Evolutionary conservation across 2,797 vertebrate genomes (phyloP).

Genomic region (Tokudaia muenninki): DNA sequence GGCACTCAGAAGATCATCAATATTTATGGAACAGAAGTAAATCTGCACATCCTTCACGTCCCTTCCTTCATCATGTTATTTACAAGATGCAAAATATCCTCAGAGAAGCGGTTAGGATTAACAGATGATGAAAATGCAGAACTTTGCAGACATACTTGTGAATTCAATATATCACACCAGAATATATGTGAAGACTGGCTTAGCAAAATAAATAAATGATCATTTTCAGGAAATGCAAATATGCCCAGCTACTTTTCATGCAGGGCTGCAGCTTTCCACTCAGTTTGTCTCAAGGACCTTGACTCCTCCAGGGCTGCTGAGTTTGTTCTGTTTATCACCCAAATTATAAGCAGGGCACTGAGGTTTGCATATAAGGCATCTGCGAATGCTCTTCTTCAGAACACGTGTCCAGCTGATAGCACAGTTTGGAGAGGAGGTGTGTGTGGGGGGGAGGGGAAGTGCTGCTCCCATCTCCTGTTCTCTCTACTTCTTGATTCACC

Average conservation of each 20-base stretch:
- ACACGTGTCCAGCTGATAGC: neutral
- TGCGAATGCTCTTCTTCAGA: neutral
- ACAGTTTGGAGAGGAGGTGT: neutral
- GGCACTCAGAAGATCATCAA: neutral
- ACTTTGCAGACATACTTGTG: neutral
- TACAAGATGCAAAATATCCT: neutral
- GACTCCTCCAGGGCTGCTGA: neutral
- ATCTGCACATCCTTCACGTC: neutral
- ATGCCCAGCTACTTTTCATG: neutral
- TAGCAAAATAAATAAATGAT: slow-evolving; percentile 36
- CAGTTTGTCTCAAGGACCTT: neutral
- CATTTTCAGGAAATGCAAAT: neutral
- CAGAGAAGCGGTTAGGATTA: neutral
- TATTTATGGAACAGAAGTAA: neutral
- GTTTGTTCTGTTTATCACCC: neutral
- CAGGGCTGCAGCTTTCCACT: neutral
- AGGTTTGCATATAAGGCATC: neutral
- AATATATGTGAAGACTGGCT: neutral
- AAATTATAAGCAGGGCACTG: neutral
- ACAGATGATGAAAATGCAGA: slow-evolving; percentile 6
- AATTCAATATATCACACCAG: neutral
- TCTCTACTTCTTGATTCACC: neutral
- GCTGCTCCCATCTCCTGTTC: neutral
- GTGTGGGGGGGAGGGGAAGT: too few relatives aligned
- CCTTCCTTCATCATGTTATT: neutral